phyloP scores from a whole-genome alignment of 2,113 vertebrate genomes.

The Oriolus oriolus region DNA sequence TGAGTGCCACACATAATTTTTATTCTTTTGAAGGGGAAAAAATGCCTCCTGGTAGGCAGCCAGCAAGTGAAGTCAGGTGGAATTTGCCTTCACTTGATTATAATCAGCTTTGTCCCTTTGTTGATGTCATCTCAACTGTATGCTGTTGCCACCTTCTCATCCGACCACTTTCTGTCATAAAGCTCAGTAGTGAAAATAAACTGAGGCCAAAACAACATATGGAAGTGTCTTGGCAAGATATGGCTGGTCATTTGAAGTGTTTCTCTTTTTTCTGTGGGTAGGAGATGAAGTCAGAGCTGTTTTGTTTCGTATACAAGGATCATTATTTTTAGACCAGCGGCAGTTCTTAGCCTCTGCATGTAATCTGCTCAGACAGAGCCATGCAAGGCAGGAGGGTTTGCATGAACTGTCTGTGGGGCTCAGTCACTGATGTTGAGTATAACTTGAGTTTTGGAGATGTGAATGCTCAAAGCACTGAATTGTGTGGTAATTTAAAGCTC shows the following conservation, averaged over 20 bases:
- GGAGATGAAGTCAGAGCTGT: not conserved
- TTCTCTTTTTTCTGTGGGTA: slow-evolving; percentile 1
- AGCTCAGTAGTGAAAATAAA: not conserved
- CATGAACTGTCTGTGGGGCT: not conserved
- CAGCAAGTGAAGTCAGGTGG: not conserved
- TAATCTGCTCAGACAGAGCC: slow-evolving; percentile 50
- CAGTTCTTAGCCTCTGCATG: slow-evolving; percentile 40
- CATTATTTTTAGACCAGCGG: slow-evolving; percentile 64
- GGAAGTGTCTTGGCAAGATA: not conserved
- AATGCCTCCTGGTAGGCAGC: not conserved
- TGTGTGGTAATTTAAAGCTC: not conserved
- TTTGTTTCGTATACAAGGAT: not conserved
- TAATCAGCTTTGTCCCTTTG: slow-evolving; percentile 24
- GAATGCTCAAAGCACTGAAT: not conserved
- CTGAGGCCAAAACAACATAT: not conserved
- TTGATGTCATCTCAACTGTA: not conserved
- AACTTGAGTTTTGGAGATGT: not conserved
- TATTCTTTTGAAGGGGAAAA: not conserved
- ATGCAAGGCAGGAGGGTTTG: not conserved
- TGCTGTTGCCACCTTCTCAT: not conserved
- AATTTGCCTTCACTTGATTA: slow-evolving; percentile 15
- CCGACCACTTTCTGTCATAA: not conserved
- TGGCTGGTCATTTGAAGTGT: not conserved
- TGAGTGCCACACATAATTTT: not conserved
- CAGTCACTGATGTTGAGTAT: not conserved